Evolutionary conservation across 2,113 vertebrate species (phyloP).

Genomic region (Proterorhinus semilunaris): DNA sequence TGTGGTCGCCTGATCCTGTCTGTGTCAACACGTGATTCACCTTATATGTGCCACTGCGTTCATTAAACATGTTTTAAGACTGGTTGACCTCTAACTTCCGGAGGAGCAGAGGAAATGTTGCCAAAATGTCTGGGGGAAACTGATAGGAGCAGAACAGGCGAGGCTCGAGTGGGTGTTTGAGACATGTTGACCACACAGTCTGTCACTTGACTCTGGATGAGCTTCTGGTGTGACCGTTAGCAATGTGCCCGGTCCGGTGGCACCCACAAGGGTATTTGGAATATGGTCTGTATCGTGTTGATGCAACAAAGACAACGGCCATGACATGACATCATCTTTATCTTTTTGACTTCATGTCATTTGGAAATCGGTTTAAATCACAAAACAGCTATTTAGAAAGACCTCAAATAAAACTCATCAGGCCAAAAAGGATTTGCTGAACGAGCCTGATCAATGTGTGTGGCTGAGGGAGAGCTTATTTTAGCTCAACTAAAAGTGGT

Average conservation of each 20-base stretch:
- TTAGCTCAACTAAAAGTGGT: too few species aligned
- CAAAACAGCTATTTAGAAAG: too few species aligned
- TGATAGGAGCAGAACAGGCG: conserved; percentile 25
- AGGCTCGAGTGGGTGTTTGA: conserved; percentile 30
- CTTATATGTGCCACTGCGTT: conserved; percentile 20
- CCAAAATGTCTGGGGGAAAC: conserved; percentile 19
- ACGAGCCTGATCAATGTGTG: too few species aligned
- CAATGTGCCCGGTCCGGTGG: neutral
- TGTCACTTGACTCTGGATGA: neutral
- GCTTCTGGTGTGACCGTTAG: neutral
- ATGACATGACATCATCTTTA: neutral
- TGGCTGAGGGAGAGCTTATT: too few species aligned
- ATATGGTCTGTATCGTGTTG: neutral
- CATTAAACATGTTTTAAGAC: neutral
- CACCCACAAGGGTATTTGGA: too few species aligned
- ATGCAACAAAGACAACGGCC: neutral
- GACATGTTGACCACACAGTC: neutral
- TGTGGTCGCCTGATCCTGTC: conserved; percentile 20
- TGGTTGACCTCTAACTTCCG: conserved; percentile 16
- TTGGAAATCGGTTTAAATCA: too few species aligned
- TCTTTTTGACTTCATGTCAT: neutral
- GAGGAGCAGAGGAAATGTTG: conserved; percentile 18
- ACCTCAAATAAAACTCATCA: too few species aligned
- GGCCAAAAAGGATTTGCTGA: too few species aligned
- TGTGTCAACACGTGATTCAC: conserved; percentile 21